A percentile compares a stretch with the other conserved stretches of the same genome.
These are phyloP conservation scores for Microctonus aethiopoides DNA, from an alignment of 2,888 invertebrate species.

Conservation along the genomic window DNA sequence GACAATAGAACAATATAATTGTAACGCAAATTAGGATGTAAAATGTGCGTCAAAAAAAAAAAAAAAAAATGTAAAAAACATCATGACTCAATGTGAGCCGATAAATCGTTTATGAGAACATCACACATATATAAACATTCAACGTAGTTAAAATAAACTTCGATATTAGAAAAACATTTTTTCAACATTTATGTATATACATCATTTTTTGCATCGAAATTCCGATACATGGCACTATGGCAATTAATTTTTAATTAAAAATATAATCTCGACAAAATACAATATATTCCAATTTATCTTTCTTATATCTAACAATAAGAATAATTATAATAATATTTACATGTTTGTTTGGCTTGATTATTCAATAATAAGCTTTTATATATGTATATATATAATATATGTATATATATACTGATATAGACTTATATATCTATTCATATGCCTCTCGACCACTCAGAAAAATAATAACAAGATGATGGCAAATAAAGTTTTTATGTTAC, in stretches of 20 bases:
- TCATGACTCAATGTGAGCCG: conserved; percentile 59
- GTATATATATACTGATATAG: neutral
- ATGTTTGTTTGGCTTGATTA: conserved; percentile 29
- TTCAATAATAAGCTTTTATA: conserved; percentile 1
- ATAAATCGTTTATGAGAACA: conserved; percentile 32
- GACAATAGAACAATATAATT: neutral
- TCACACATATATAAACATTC: neutral
- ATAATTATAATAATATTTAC: conserved; percentile 33
- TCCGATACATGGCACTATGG: conserved; percentile 53
- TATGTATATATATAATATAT: too few relatives aligned
- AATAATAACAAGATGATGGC: neutral
- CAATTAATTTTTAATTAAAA: conserved; percentile 46
- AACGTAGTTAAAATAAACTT: conserved; percentile 3
- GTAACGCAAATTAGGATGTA: neutral
- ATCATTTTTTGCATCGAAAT: conserved; percentile 41
- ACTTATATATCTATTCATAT: neutral
- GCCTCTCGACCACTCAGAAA: neutral
- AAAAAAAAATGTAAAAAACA: neutral
- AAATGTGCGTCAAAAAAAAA: neutral
- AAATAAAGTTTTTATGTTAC: neutral
- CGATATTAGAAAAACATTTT: conserved; percentile 9
- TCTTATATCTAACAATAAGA: neutral
- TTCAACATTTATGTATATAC: conserved; percentile 32
- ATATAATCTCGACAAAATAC: conserved; percentile 37
- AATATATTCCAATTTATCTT: conserved; percentile 28